Conservation (phyloP, 1,140 invertebrate species). For the Zaprionus ornatus region DNA sequence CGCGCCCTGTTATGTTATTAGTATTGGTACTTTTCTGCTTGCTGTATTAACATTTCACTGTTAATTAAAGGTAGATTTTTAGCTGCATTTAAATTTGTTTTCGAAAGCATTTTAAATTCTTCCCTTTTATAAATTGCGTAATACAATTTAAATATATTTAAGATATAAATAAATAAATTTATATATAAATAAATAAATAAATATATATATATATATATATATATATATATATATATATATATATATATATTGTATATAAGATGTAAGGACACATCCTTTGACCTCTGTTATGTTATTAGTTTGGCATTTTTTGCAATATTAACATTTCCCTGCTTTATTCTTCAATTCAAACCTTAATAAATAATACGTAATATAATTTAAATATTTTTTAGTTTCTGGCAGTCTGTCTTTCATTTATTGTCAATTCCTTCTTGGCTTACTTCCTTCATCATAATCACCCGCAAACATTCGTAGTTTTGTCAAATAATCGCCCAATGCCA, state of each 20-base stretch:
- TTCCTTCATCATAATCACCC: neutral
- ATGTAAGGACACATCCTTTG: no score
- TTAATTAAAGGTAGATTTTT: no score
- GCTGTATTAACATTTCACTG: neutral
- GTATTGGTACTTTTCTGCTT: neutral
- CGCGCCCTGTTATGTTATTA: neutral
- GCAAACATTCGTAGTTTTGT: slow-evolving; percentile 9
- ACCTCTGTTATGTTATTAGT: no score
- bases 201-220: no score
- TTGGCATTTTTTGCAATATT: no score
- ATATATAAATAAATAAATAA: no score
- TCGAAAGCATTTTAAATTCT: neutral
- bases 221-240: no score
- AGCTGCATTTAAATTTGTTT: neutral
- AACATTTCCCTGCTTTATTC: no score
- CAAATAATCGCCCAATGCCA: slow-evolving; percentile 25
- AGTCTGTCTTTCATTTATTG: neutral
- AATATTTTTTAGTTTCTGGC: neutral
- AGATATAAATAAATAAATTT: no score
- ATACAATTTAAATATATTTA: neutral
- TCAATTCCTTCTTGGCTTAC: neutral
- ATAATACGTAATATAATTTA: neutral
- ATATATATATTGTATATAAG: no score
- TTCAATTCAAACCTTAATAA: no score
- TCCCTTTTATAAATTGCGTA: neutral